phyloP scores from a whole-genome alignment of 2,797 vertebrate species.

The Cryptoprocta ferox region DNA sequence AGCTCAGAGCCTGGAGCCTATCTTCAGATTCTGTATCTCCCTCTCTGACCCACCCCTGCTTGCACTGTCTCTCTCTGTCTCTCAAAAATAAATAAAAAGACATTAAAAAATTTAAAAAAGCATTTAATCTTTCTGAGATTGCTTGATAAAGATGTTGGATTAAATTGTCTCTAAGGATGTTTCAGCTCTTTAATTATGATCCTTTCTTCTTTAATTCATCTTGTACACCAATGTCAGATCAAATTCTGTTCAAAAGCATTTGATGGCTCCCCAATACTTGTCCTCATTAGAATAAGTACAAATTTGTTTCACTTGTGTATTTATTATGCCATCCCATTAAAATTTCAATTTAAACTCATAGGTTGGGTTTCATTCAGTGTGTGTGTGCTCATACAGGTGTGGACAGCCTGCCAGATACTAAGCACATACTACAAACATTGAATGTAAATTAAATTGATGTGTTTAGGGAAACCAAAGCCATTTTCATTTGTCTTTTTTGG shows the following conservation, averaged over 20 bases:
- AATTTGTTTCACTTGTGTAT: not conserved
- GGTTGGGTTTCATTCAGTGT: not conserved
- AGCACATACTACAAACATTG: not conserved
- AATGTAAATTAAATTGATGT: slow-evolving; percentile 8
- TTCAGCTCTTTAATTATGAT: slow-evolving; percentile 5
- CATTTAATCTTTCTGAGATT: not conserved
- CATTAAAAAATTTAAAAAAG: too few relatives aligned
- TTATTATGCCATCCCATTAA: slow-evolving; percentile 31
- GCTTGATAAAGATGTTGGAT: not conserved
- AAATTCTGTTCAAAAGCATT: slow-evolving; percentile 53
- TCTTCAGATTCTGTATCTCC: too few relatives aligned
- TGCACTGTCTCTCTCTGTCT: too few relatives aligned
- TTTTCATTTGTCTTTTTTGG: slow-evolving; percentile 34
- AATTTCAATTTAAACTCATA: slow-evolving; percentile 30
- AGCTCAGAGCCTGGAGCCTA: too few relatives aligned
- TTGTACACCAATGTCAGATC: not conserved
- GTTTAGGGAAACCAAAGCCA: slow-evolving; percentile 15
- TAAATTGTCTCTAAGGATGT: not conserved
- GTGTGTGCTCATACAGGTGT: not conserved
- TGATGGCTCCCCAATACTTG: not conserved
- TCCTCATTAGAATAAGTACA: not conserved
- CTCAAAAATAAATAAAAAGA: too few relatives aligned
- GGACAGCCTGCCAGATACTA: not conserved
- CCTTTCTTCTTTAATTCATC: slow-evolving; percentile 15
- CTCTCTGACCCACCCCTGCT: too few relatives aligned